Base-by-base conservation (phyloP, 2,113 vertebrate genomes). In the Rhegmatorhina hoffmannsi region DNA sequence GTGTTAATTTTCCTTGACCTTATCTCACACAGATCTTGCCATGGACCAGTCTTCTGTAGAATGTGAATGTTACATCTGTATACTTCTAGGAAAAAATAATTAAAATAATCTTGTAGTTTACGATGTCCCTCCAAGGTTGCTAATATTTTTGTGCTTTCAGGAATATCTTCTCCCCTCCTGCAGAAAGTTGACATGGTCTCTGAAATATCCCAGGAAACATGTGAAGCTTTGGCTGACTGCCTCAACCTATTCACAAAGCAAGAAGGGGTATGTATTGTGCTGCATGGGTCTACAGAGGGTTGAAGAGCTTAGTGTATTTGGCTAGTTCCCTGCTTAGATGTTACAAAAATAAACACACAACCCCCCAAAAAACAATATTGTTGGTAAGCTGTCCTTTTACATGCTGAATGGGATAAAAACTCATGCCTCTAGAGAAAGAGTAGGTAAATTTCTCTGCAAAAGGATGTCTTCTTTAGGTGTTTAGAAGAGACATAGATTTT, bases 131-230 rank as follows among this genome's bases (percentile, higher is more conserved):
- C 31, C 92, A 72, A 92, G 3, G 10, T 52, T 72, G 17, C 44
- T 75, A 8, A 40, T 74, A 5, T 38, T 83, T 76, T 58, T 56
- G 10, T 90, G 50, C 80, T 97, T 94, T 34, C 96, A 99, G 99
- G 97, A 82, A 86, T 99, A 77, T 98, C 98, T 38, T 89, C 97
- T 56, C 53, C 91, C 7, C 80, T 98, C 21, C 92, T 98, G 75
- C 98, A 99, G 92, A 99, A 99, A 97, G 97, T 98, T 69, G 98
- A 98, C 77, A 98, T 98, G n/a, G 97, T 99, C 82, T 98, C 98
- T 64, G 98, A 98, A 92, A 95, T 99, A 66, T 99, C 99, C 72
- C 97, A 97, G 66, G 97, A 99, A 95, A 99, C 98, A 34, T 98
- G 98, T 72, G 97, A 97, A 70, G 98, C 97, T 60, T 96, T 99